These are phyloP conservation scores for Microplitis deprimator DNA, from an alignment of 2,888 invertebrate species.

Conservation along the genomic window DNA sequence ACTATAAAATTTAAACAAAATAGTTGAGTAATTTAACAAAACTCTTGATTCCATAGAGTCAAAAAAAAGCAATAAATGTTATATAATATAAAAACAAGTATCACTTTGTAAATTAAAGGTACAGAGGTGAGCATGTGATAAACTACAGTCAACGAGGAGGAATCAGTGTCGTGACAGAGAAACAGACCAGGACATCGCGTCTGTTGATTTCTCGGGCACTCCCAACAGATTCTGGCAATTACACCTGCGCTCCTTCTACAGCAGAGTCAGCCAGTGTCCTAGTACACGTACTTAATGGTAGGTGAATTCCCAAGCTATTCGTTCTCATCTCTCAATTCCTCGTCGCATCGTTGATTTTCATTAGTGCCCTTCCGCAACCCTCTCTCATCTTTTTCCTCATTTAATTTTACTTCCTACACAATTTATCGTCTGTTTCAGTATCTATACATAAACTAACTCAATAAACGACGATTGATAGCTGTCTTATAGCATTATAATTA, in stretches of 20 bases:
- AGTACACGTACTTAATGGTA: constrained; percentile 87
- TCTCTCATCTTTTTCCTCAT: constrained; percentile 18
- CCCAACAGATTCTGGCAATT: constrained; percentile 78
- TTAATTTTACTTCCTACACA: not conserved
- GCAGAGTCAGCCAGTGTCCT: constrained; percentile 86
- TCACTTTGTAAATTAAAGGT: constrained; percentile 70
- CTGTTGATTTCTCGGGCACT: constrained; percentile 76
- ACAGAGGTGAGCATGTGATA: constrained; percentile 74
- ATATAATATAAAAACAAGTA: constrained; percentile 18
- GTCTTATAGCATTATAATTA: constrained; percentile 4
- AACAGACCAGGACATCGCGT: constrained; percentile 73
- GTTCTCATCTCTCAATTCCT: constrained; percentile 36
- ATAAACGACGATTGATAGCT: not conserved
- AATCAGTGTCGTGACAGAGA: constrained; percentile 74
- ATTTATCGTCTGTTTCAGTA: not conserved
- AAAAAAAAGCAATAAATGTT: not conserved
- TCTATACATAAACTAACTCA: not conserved
- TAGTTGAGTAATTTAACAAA: not conserved
- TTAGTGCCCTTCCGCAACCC: constrained; percentile 14
- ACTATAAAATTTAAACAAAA: no score
- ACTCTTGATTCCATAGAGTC: not conserved
- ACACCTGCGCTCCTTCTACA: constrained; percentile 77
- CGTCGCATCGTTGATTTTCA: constrained; percentile 23
- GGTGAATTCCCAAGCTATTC: constrained; percentile 59
- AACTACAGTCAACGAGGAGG: constrained; percentile 76